Base-by-base conservation (phyloP, 2,113 vertebrate genomes). In the Onychostoma macrolepis region DNA sequence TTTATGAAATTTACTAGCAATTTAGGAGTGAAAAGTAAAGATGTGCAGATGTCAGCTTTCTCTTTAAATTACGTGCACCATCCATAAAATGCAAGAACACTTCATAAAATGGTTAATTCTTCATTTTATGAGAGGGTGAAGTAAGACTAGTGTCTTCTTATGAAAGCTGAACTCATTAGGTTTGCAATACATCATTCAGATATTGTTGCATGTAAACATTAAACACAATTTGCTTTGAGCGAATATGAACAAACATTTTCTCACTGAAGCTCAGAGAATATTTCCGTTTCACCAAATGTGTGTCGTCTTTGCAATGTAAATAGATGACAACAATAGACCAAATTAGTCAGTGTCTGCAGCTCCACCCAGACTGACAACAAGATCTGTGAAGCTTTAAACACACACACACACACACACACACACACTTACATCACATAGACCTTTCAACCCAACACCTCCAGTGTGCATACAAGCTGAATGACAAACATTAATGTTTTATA, bases 321-420 rank as follows among this genome's bases (percentile, higher is more conserved):
- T 24, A 80, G 24, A 72, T 43, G 12, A 79, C 17, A 77, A 80
- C 30, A 61, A 85, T 63, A 45, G 76, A 48, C 28, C 50, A 19
- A 75, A 65, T 75, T 41, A 63, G 43, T 50, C 15, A 61, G 38
- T 67, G 58, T 74, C 56, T 50, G 19, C 9, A 0, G 38, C 58
- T 72, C 53, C 33, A n/a, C n/a, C n/a, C n/a, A n/a, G n/a, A n/a
- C n/a, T n/a, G n/a, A n/a, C n/a, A n/a, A n/a, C n/a, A n/a, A n/a
- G n/a, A n/a, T n/a, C n/a, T n/a, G n/a, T n/a, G n/a, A n/a, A n/a
- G n/a, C n/a, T n/a, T n/a, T n/a, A n/a, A n/a, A n/a, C n/a, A n/a
- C n/a, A n/a, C n/a, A n/a, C n/a, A n/a, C n/a, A n/a, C n/a, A n/a
- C n/a, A n/a, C n/a, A n/a, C n/a, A n/a, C 24, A 79, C 48, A 78